Evolutionary conservation across 2,113 vertebrate genomes (phyloP), one percentile per base, ranked within the genome.

Genomic region (Penelope pileata): DNA sequence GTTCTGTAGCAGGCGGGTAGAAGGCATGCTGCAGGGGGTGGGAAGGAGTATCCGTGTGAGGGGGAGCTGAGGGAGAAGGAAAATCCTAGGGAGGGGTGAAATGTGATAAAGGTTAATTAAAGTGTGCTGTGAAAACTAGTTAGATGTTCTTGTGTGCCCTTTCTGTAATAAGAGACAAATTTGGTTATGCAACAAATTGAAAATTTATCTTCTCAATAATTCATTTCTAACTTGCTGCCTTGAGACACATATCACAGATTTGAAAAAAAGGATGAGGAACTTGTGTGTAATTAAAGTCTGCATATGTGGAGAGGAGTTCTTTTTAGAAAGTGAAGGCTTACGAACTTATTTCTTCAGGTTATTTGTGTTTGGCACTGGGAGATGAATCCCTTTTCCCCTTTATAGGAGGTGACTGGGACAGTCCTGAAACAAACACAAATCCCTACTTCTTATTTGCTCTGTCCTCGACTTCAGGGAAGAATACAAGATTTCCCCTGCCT

Each of bases 131-230:
- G 68, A 90, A 95, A 95, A 91, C 54, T 73, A 54, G 74, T 83
- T 92, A 87, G 54, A 59, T 78, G 76, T 63, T 83, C 56, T 90
- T 15, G 26, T 90, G 51, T 91, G 87, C 90, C 76, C 88, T 86
- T 95, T 87, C 64, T 83, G 43, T 93, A 86, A 74, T 70, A 42
- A 83, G 74, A 83, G 45, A 73, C 63, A 77, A 76, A 83, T 16
- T 12, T 63, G 40, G 72, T 92, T 94, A 88, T 86, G 72, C 83
- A 95, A 94, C 0, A 0, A 87, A 86, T 85, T 68, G 75, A 86
- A 95, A 93, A 88, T 83, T 88, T 94, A 60, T 91, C 87, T 80
- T 92, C 77, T 92, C 75, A 96, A 43, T 91, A 92, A 94, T 92
- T 92, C 12, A 85, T 74, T 92, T 94, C 70, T 76, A 89, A 93